Evolutionary conservation across 2,888 invertebrate species (phyloP).

Genomic region (Bhutanitis thaidina): DNA sequence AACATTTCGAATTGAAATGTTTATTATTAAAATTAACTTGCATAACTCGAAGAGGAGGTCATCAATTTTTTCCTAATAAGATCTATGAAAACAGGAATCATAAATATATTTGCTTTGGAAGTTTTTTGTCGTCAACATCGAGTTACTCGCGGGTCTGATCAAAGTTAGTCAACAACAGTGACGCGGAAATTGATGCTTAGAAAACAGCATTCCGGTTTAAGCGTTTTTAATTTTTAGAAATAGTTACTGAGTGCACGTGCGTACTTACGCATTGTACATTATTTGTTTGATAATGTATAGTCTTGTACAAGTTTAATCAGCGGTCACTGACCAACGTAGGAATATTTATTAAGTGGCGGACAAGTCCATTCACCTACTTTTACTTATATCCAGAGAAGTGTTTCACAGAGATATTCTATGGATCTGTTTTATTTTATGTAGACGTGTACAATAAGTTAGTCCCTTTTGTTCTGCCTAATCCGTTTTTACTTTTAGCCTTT

Average conservation of each 20-base stretch:
- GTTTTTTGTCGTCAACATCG: neutral
- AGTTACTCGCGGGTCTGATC: slow-evolving; percentile 2
- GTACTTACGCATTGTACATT: neutral
- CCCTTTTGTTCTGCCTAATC: no score
- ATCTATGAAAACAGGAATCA: neutral
- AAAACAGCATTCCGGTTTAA: slow-evolving; percentile 8
- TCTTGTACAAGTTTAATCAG: neutral
- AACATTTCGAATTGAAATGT: neutral
- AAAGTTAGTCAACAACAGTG: neutral
- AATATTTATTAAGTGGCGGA: slow-evolving; percentile 1
- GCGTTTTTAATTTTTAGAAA: no score
- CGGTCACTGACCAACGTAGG: slow-evolving; percentile 7
- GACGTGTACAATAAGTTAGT: no score
- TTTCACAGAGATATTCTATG: no score
- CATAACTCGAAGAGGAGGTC: slow-evolving; percentile 14
- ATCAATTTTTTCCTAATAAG: slow-evolving; percentile 17
- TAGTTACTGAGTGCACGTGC: no score
- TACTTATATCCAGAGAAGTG: no score
- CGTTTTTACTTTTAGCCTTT: no score
- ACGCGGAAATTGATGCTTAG: neutral
- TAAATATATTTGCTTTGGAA: neutral
- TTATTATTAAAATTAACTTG: slow-evolving; percentile 8
- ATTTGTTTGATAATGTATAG: slow-evolving; percentile 8
- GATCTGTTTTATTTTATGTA: no score
- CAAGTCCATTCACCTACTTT: slow-evolving; percentile 8